These are phyloP conservation scores for Lithophane semibrunnea DNA, from an alignment of 2,888 invertebrate genomes.

Conservation along the genomic window DNA sequence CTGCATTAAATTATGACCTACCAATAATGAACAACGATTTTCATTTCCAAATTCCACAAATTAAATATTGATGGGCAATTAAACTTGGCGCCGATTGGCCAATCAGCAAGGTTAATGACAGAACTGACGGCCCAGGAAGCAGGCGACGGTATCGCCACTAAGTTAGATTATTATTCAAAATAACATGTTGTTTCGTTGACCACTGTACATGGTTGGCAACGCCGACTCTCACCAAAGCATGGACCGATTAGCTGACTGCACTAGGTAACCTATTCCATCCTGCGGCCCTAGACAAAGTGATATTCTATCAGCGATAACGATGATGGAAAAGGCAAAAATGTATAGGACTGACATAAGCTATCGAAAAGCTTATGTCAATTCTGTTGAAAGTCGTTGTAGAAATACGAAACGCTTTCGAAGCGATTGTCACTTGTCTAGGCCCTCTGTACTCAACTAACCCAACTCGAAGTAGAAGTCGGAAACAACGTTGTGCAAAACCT, in stretches of 20 bases:
- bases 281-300: no score
- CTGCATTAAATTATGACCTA: conserved; percentile 91
- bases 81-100: background rate
- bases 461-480: background rate
- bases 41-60: conserved; percentile 71
- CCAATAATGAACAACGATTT: conserved; percentile 86
- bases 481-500: background rate
- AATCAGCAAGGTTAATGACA: background rate
- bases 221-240: background rate
- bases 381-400: no score
- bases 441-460: background rate
- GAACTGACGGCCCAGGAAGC: background rate
- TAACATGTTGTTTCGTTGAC: background rate
- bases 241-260: background rate
- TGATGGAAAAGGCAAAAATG: no score
- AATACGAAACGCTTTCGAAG: no score
- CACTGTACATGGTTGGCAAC: background rate
- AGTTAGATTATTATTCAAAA: background rate
- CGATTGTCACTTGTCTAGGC: no score
- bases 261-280: background rate
- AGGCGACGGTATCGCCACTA: no score
- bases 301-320: no score
- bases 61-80: background rate
- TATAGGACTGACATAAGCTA: no score
- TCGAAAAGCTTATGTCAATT: no score